phyloP scores from a whole-genome alignment of 1,140 invertebrate species.

The Drosophila lini region DNA sequence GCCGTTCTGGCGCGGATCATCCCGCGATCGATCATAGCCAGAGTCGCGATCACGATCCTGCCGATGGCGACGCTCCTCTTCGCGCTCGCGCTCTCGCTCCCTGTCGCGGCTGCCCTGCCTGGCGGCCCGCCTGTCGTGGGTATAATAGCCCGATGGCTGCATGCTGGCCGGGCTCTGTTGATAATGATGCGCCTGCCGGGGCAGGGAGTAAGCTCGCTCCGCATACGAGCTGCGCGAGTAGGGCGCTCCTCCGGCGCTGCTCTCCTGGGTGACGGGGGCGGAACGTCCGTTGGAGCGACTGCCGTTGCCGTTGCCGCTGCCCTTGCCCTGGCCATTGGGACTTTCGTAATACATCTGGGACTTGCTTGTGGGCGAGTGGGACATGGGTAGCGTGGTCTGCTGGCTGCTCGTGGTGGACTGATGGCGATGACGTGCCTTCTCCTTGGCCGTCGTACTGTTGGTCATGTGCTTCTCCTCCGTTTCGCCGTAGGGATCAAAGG shows the following conservation, averaged over 20 bases:
- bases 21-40: constrained; percentile 68
- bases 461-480: constrained; percentile 88
- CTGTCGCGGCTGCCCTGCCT: constrained; percentile 52
- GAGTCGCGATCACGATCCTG: constrained; percentile 60
- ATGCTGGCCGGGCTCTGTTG: constrained; percentile 77
- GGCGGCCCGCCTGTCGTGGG: constrained; percentile 73
- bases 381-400: constrained; percentile 83
- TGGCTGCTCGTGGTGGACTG: constrained; percentile 71
- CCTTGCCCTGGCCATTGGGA: constrained; percentile 62
- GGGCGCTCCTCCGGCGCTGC: constrained; percentile 40
- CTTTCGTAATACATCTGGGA: constrained; percentile 81
- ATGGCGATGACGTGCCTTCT: constrained; percentile 66
- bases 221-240: constrained; percentile 83
- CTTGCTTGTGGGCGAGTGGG: constrained; percentile 84
- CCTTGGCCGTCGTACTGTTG: constrained; percentile 78
- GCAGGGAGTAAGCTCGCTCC: constrained; percentile 81
- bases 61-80: constrained; percentile 68
- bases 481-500: constrained; percentile 93
- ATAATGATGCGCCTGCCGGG: constrained; percentile 74
- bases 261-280: constrained; percentile 73
- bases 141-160: constrained; percentile 85
- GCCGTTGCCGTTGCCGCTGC: constrained; percentile 23
- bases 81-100: constrained; percentile 46
- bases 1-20: constrained; percentile 78
- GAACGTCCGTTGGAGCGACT: constrained; percentile 62